These are phyloP conservation scores for Ashinkailepas kermadecensis DNA, from an alignment of 2,888 invertebrate species.

Conservation along the genomic window DNA sequence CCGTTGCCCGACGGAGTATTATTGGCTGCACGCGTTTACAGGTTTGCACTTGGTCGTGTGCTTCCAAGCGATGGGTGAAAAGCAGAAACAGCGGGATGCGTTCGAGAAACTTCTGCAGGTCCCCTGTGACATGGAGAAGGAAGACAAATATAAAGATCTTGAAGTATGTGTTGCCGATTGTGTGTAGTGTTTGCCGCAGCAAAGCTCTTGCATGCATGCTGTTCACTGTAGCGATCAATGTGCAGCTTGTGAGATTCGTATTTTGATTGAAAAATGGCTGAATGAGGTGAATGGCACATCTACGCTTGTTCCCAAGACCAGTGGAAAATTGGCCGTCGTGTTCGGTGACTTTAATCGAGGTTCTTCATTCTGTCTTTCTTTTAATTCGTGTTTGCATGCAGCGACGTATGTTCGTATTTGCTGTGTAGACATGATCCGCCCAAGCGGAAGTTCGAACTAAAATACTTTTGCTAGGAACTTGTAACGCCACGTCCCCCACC, in stretches of 20 bases:
- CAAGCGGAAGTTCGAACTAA: no score
- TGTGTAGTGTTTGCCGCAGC: no score
- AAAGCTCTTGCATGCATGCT: no score
- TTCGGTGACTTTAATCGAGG: no score
- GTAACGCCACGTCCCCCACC: no score
- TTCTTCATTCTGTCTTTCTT: no score
- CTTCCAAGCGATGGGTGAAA: constrained; percentile 80
- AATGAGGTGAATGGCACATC: background rate
- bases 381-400: no score
- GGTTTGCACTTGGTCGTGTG: constrained; percentile 80
- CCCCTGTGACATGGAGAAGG: constrained; percentile 66
- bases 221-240: no score
- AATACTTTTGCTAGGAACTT: no score
- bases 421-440: no score
- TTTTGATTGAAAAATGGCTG: background rate
- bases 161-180: background rate
- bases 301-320: background rate
- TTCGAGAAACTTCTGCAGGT: constrained; percentile 85
- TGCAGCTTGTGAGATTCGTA: background rate
- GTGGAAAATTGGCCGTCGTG: background rate
- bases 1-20: no score
- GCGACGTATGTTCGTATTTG: no score
- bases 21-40: background rate
- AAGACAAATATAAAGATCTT: constrained; percentile 56
- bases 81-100: constrained; percentile 85